Conservation (phyloP, 2,113 vertebrate species). For the Reinhardtius hippoglossoides region DNA sequence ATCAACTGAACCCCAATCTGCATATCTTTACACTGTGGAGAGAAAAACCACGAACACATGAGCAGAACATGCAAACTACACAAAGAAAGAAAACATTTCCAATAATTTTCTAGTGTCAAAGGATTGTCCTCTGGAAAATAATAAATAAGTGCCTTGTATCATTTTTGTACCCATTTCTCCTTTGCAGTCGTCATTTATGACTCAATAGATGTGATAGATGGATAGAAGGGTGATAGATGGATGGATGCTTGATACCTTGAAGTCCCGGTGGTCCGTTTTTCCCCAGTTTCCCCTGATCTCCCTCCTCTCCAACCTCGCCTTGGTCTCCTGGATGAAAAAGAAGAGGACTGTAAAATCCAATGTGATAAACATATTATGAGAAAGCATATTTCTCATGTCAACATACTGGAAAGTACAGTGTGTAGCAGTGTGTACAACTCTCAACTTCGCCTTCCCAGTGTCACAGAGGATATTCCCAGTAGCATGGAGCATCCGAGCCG, state of each 20-base stretch:
- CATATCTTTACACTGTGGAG: no score
- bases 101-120: not conserved
- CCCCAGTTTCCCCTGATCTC: slow-evolving; percentile 67
- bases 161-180: not conserved
- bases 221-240: not conserved
- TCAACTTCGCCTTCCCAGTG: not conserved
- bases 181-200: not conserved
- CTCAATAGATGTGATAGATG: no score
- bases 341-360: not conserved
- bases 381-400: not conserved
- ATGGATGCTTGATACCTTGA: slow-evolving; percentile 52
- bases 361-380: not conserved
- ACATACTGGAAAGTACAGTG: not conserved
- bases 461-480: slow-evolving; percentile 3
- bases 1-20: no score
- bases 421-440: not conserved
- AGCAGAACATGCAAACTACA: no score
- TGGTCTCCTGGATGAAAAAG: slow-evolving; percentile 65
- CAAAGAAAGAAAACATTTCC: no score
- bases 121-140: no score
- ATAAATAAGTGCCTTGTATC: no score
- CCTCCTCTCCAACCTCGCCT: slow-evolving; percentile 69
- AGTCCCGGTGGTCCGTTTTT: slow-evolving; percentile 74
- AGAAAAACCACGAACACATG: no score
- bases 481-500: not conserved